Base-by-base conservation (phyloP, 2,888 invertebrate species). In the Leptinotarsa peninsularis region DNA sequence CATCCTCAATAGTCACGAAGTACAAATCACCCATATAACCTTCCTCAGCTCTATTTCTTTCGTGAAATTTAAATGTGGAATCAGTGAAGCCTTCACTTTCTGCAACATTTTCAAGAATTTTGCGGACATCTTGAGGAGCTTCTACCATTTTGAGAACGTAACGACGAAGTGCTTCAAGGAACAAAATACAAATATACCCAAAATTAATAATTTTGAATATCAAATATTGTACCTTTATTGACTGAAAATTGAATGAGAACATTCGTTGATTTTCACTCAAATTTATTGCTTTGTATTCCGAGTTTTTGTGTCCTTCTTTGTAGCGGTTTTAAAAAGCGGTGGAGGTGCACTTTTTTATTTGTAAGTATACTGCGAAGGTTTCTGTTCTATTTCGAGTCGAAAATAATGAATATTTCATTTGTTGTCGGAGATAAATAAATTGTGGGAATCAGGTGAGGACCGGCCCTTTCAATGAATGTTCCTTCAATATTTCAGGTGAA, bases 221-320 rank as follows among this genome's bases (percentile, higher is more conserved):
- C 3, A 13, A 43, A 43, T 33, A 43, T 10, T 10, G 43, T 43
- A 43, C 43, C 3, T 43, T 43, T 52, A 52, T 52, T 52, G 5
- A 52, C 14, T 17, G 14, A 23, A 58, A 58, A 27, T 58, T 23
- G 58, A 58, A 27, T 58, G 58, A 23, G 58, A 23, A 21, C 15
- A 23, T 23, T 23, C 14, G 23, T 3, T 1, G 58, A 3, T 4
- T 13, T 58, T 4, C 23, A 23, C 15, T 4, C 58, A 7, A 58
- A 58, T 58, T 23, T 58, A 58, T 58, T 13, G 13, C 58, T 58
- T 58, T 23, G 13, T 15, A 27, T 58, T 58, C 14, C 14, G 15
- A 58, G 58, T 58, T 58, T 58, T 58, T 58, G 58, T 58, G 21
- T 4, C 58, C 58, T 58, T 58, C 54, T 58, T 58, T 58, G 23